phyloP scores from a whole-genome alignment of 2,888 invertebrate species.

The Listrodromus nycthemerus region DNA sequence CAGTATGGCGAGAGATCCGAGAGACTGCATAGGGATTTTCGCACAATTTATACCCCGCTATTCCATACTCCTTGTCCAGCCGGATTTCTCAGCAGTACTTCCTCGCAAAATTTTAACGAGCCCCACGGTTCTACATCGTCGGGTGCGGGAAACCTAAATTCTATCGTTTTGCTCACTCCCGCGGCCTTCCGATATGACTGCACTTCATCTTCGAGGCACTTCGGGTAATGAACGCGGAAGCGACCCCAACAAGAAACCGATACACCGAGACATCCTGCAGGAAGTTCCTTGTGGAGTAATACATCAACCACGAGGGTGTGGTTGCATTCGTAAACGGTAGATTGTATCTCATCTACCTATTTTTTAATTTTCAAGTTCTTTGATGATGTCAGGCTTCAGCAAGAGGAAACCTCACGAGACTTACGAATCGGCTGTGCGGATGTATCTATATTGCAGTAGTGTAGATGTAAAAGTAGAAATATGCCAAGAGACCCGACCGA shows the following conservation, averaged over 20 bases:
- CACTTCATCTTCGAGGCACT: not conserved
- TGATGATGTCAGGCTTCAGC: not conserved
- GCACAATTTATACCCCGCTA: conserved; percentile 56
- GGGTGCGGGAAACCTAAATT: conserved; percentile 32
- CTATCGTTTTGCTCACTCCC: not conserved
- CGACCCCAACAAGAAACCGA: too few relatives aligned
- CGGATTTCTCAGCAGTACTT: conserved; percentile 49
- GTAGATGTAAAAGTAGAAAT: conserved; percentile 2
- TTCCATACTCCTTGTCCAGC: conserved; percentile 24
- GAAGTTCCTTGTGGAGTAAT: too few relatives aligned
- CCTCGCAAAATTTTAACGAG: conserved; percentile 48
- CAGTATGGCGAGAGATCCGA: conserved; percentile 1
- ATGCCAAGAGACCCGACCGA: conserved; percentile 3
- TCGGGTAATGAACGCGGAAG: too few relatives aligned
- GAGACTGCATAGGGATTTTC: conserved; percentile 26
- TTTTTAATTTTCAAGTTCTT: too few relatives aligned
- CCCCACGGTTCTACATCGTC: conserved; percentile 24
- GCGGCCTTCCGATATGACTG: not conserved
- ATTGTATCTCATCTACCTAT: too few relatives aligned
- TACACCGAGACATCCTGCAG: too few relatives aligned
- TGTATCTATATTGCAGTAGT: too few relatives aligned
- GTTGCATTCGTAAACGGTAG: too few relatives aligned
- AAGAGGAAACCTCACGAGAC: not conserved
- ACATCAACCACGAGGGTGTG: too few relatives aligned
- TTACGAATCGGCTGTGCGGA: not conserved